These are phyloP conservation scores for Pungitius pungitius DNA, from an alignment of 2,113 vertebrate genomes.

Conservation along the genomic window DNA sequence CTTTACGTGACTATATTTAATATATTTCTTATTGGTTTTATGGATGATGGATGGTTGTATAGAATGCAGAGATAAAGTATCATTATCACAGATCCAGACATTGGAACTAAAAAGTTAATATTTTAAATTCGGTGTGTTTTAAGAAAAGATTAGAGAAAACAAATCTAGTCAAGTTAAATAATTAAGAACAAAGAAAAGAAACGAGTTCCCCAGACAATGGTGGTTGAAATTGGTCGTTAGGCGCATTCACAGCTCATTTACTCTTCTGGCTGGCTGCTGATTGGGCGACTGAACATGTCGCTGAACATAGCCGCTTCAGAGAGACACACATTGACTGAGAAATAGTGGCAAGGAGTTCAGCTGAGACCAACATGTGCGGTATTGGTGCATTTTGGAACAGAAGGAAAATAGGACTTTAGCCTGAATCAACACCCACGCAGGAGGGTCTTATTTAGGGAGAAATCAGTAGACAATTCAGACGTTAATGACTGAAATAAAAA, in stretches of 20 bases:
- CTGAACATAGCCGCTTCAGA: neutral
- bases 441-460: too few species aligned
- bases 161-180: neutral
- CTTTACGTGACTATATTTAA: neutral
- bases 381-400: neutral
- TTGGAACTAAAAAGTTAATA: neutral
- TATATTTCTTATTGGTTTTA: neutral
- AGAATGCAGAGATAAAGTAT: neutral
- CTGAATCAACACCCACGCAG: too few species aligned
- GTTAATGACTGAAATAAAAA: too few species aligned
- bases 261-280: neutral
- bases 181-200: neutral
- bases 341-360: neutral
- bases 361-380: neutral
- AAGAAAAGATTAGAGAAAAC: neutral
- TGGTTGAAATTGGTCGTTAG: neutral
- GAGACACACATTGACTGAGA: neutral
- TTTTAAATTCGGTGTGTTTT: too few species aligned
- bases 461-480: too few species aligned
- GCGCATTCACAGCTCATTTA: neutral
- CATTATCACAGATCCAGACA: neutral
- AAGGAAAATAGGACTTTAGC: too few species aligned
- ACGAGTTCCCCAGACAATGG: neutral
- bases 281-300: neutral
- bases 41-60: neutral